Percentiles rank a stretch among this genome's conserved stretches.
These are phyloP conservation scores for Spisula solida DNA, from an alignment of 2,888 invertebrate genomes.

Conservation along the genomic window DNA sequence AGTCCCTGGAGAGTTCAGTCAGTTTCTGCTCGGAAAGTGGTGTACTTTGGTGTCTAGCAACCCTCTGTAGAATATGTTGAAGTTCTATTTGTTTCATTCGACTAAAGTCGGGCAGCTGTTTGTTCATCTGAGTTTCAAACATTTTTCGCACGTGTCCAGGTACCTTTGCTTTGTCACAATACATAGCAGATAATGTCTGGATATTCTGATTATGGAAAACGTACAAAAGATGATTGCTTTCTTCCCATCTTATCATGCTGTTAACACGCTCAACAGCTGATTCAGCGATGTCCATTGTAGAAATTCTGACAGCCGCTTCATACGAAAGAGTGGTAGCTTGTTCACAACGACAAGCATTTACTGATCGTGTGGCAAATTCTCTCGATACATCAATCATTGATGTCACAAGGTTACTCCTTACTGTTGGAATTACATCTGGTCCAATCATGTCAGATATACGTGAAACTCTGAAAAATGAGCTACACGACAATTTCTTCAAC, in stretches of 20 bases:
- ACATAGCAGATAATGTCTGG: slow-evolving; percentile 74
- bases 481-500: slow-evolving; percentile 76
- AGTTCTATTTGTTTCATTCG: slow-evolving; percentile 59
- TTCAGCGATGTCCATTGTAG: slow-evolving; percentile 29
- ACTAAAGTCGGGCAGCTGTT: slow-evolving; percentile 56
- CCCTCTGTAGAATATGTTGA: slow-evolving; percentile 63
- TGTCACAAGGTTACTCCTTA: slow-evolving; percentile 57
- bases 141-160: slow-evolving; percentile 65
- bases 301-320: neutral
- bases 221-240: slow-evolving; percentile 75
- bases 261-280: slow-evolving; percentile 61
- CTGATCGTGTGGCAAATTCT: slow-evolving; percentile 63
- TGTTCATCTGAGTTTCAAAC: slow-evolving; percentile 76
- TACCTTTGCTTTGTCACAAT: slow-evolving; percentile 63
- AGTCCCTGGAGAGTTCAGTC: slow-evolving; percentile 53
- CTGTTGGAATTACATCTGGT: neutral
- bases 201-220: slow-evolving; percentile 75
- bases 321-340: slow-evolving; percentile 50
- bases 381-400: slow-evolving; percentile 63
- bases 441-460: slow-evolving; percentile 62
- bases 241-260: slow-evolving; percentile 78
- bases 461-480: slow-evolving; percentile 71
- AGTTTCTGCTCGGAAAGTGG: slow-evolving; percentile 34
- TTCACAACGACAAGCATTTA: slow-evolving; percentile 54
- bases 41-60: slow-evolving; percentile 57